Percentiles rank a stretch among this genome's conserved stretches.
Evolutionary conservation across 2,888 invertebrate species (phyloP).

Genomic region (Drosophila incognita): DNA sequence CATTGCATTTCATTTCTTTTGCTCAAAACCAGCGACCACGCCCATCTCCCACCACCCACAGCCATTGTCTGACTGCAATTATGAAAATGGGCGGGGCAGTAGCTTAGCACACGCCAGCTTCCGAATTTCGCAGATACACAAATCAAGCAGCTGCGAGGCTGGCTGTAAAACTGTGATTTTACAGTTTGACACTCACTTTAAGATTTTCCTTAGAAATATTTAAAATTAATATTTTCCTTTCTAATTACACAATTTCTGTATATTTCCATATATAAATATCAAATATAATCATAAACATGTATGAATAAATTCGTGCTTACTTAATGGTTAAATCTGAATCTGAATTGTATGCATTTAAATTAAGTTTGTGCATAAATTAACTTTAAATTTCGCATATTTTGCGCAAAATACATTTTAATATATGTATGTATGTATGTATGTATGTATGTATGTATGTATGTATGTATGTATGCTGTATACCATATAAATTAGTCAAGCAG

Average conservation of each 20-base stretch:
- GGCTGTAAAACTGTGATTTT: neutral
- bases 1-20: slow-evolving; percentile 73
- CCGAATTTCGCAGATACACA: slow-evolving; percentile 35
- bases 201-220: neutral
- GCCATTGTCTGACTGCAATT: slow-evolving; percentile 44
- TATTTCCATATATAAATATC: neutral
- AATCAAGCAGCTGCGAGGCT: slow-evolving; percentile 27
- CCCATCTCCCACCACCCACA: neutral
- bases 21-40: slow-evolving; percentile 12
- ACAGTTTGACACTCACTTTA: neutral
- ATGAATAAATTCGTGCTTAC: no score
- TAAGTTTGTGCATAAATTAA: neutral
- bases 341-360: neutral
- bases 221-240: no score
- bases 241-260: neutral
- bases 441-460: no score
- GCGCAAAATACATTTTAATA: neutral
- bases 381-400: neutral
- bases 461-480: slow-evolving; percentile 12
- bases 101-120: slow-evolving; percentile 6
- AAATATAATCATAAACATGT: neutral
- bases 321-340: neutral
- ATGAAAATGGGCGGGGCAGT: slow-evolving; percentile 41
- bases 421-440: no score
- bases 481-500: slow-evolving; percentile 68